Percentiles rank a stretch among this genome's conserved stretches.
phyloP scores from a whole-genome alignment of 2,113 vertebrate genomes.

The Callospermophilus lateralis region DNA sequence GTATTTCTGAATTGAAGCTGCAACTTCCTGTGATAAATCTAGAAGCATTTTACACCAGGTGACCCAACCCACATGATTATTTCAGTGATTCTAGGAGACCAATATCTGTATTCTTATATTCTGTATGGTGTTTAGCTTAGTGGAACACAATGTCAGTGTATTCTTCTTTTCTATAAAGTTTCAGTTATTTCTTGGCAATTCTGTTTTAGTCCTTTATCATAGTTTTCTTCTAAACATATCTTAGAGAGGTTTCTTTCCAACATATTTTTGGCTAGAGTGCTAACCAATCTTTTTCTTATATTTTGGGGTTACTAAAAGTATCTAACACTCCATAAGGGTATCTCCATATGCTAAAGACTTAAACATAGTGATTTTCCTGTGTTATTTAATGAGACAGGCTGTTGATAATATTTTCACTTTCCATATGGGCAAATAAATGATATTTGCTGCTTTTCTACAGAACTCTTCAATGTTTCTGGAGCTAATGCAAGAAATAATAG shows the following conservation, averaged over 20 bases:
- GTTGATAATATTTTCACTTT: constrained; percentile 69
- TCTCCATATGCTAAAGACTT: constrained; percentile 22
- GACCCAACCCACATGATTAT: not conserved
- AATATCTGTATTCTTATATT: not conserved
- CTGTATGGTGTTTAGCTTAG: not conserved
- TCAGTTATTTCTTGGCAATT: constrained; percentile 15
- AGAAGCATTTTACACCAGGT: not conserved
- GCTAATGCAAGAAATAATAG: constrained; percentile 21
- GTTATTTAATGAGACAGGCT: constrained; percentile 38
- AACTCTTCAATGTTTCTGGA: not conserved
- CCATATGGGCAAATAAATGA: not conserved
- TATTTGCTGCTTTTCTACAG: constrained; percentile 10
- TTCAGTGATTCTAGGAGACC: not conserved
- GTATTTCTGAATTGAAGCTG: constrained; percentile 12
- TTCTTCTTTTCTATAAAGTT: not conserved
- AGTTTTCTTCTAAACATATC: constrained; percentile 51
- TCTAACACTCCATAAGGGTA: not conserved
- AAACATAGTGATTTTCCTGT: not conserved
- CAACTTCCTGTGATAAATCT: not conserved
- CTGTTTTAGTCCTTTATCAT: constrained; percentile 4
- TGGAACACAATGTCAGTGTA: not conserved
- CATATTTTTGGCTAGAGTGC: constrained; percentile 43
- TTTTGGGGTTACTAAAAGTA: constrained; percentile 54
- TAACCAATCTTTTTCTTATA: constrained; percentile 28
- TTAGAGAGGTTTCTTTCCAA: constrained; percentile 33